Base-by-base conservation (phyloP, 2,797 vertebrate genomes). In the Aselliscus stoliczkanus region DNA sequence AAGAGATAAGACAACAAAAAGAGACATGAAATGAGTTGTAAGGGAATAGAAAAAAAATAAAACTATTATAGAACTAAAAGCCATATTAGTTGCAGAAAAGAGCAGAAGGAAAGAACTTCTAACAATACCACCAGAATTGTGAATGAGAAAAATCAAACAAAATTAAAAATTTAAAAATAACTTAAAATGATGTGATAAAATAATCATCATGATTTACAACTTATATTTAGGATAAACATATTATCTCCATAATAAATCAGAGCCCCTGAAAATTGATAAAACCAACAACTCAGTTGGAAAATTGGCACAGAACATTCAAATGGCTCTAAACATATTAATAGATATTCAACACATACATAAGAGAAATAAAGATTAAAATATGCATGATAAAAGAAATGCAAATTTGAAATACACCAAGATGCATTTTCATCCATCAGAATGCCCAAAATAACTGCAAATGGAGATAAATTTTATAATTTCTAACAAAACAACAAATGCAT, bases 301-400 rank as follows among this genome's bases (percentile, higher is more conserved):
- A 72, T 25, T 72, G 37, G 37, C 64, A 80, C 37, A 58, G 29
- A 80, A 80, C 20, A 39, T 65, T 79, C 56, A 62, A 65, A 73
- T 80, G 15, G 18, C 14, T n/a, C 65, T 86, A 86, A 94, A 90
- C 65, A 27, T 81, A 86, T 65, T 73, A 73, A 65, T 34, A 73
- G 58, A 58, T 80, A 86, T 47, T 94, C 50, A 80, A 65, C 27
- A 73, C 56, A 80, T 44, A 88, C 25, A 70, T 70, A 72, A 73
- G 81, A 80, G n/a, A 80, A 73, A 79, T 85, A 56, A 91, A 73
- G 39, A 80, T 73, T 95, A 81, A 73, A 86, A 65, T 91, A 65
- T 91, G 50, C 39, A 65, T 86, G 42, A 80, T 80, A 89, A 93
- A 64, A 94, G 44, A 94, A 80, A 44, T 70, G 34, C 31, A 81